These are phyloP conservation scores for Heliopora coerulea DNA, from an alignment of 92 coral and sea anemone genomes.

Conservation along the genomic window DNA sequence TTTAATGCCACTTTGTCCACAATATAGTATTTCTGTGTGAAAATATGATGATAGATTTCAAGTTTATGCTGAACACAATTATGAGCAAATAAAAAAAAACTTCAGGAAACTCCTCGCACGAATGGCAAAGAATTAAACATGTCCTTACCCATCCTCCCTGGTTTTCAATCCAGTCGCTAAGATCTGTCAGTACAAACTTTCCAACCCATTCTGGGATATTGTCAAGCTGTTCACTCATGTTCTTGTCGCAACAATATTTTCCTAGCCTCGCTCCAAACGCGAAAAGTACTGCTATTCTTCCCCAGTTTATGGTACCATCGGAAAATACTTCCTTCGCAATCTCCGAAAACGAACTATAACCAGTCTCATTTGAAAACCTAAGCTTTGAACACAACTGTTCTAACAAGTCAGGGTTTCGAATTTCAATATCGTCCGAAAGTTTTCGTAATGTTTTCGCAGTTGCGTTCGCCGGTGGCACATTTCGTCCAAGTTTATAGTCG, in stretches of 20 bases:
- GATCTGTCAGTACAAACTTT: constrained; percentile 70
- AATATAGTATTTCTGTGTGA: no score
- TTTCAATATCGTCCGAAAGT: constrained; percentile 95
- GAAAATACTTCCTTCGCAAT: constrained; percentile 95
- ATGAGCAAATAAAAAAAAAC: no score
- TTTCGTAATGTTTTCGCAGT: constrained; percentile 87
- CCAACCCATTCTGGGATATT: constrained; percentile 81
- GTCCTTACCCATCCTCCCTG: constrained; percentile 97
- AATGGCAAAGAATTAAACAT: no score
- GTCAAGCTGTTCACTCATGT: constrained; percentile 84
- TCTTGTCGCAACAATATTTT: constrained; percentile 80
- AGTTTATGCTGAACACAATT: no score
- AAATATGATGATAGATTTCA: no score
- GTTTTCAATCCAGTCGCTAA: constrained; percentile 87
- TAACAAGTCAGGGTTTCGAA: constrained; percentile 75
- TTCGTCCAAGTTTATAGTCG: constrained; percentile 81
- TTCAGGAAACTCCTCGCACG: no score
- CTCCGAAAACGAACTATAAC: constrained; percentile 84
- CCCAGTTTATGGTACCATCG: constrained; percentile 95
- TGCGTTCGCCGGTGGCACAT: constrained; percentile 65
- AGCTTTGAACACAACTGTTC: constrained; percentile 87
- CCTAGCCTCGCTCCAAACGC: constrained; percentile 98
- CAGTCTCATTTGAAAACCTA: constrained; percentile 80
- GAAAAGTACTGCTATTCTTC: constrained; percentile 87
- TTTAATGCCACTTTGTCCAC: no score